Conservation (phyloP, 1,140 invertebrate species). For the Drosophila nebulosa region DNA sequence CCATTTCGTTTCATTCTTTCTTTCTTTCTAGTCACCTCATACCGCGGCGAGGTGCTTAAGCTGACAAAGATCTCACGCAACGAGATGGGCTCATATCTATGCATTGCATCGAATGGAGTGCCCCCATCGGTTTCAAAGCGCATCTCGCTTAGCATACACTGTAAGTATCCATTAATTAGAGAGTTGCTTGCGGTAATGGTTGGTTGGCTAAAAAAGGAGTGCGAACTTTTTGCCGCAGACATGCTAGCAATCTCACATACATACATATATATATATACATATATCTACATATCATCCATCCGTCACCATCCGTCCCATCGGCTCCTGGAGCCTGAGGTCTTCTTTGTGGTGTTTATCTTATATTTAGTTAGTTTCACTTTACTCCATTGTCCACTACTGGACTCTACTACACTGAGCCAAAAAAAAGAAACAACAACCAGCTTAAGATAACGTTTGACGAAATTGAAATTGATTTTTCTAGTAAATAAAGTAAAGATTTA, state of each 20-base stretch:
- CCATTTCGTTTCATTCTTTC: neutral
- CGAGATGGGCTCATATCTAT: constrained; percentile 94
- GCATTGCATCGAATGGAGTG: constrained; percentile 91
- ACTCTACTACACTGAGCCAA: neutral
- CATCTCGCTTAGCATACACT: constrained; percentile 91
- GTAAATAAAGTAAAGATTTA: no score
- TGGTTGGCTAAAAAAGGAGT: constrained; percentile 45
- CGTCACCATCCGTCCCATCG: constrained; percentile 25
- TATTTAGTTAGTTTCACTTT: constrained; percentile 42
- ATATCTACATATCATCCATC: constrained; percentile 16
- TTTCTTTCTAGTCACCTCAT: constrained; percentile 82
- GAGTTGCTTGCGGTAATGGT: constrained; percentile 42
- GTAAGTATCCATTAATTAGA: constrained; percentile 85
- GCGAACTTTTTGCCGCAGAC: neutral
- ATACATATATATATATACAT: neutral
- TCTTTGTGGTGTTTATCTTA: constrained; percentile 60
- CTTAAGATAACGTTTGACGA: no score
- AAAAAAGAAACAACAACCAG: neutral
- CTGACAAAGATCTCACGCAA: constrained; percentile 90
- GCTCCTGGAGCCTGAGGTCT: neutral
- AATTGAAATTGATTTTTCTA: no score
- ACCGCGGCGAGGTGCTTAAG: constrained; percentile 87
- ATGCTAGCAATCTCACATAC: neutral
- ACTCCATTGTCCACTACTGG: neutral
- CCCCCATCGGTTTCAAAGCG: constrained; percentile 91